Evolutionary conservation across 2,797 vertebrate genomes (phyloP).

Genomic region (Rhynchonycteris naso): DNA sequence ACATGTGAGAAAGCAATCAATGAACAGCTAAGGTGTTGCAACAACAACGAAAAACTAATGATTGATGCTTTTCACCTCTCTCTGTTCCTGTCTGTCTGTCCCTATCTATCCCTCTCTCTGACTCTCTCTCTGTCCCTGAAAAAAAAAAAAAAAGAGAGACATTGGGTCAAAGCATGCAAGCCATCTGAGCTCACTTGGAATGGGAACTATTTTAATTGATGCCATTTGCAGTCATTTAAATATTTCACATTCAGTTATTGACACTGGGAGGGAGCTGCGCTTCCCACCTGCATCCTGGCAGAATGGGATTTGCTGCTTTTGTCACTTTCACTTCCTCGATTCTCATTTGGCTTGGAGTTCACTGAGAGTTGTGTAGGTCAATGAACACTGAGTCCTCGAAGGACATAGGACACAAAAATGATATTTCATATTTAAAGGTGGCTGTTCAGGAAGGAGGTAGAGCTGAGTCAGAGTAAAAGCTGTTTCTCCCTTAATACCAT

Average conservation of each 20-base stretch:
- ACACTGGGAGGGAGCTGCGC: background rate
- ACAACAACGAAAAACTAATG: too few species aligned
- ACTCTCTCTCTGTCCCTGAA: too few species aligned
- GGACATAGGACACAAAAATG: background rate
- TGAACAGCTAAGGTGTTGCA: too few species aligned
- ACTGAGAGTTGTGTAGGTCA: background rate
- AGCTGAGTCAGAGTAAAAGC: background rate
- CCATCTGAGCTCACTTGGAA: background rate
- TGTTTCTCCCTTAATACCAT: background rate
- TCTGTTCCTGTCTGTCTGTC: too few species aligned
- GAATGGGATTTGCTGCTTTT: background rate
- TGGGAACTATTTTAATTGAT: conserved; percentile 53
- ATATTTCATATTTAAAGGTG: background rate
- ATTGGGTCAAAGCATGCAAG: conserved; percentile 39
- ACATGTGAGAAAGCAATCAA: too few species aligned
- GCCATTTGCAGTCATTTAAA: conserved; percentile 56
- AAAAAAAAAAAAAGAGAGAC: too few species aligned
- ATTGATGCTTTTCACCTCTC: too few species aligned
- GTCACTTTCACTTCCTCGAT: background rate
- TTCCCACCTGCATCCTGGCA: background rate
- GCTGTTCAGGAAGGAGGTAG: background rate
- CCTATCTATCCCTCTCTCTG: too few species aligned
- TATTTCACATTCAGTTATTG: conserved; percentile 60
- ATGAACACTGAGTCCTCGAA: background rate
- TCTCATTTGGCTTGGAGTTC: background rate